Conservation (phyloP, 2,797 vertebrate species). For the Mus caroli region DNA sequence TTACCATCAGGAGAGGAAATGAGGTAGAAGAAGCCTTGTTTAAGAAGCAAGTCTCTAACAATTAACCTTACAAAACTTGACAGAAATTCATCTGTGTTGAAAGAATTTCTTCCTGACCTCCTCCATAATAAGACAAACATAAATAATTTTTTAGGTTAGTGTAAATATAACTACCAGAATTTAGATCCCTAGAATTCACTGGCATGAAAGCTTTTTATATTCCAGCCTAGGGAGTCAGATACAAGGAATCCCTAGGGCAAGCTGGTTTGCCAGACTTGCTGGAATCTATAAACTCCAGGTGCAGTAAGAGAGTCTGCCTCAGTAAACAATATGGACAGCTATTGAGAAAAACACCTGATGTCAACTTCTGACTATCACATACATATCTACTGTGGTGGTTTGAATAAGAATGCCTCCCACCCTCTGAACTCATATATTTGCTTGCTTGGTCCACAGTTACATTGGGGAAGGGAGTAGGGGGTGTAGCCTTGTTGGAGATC, state of each 20-base stretch:
- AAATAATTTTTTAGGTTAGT: not conserved
- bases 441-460: too few relatives aligned
- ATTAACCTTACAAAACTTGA: conserved; percentile 1
- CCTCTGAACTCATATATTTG: not conserved
- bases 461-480: not conserved
- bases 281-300: not conserved
- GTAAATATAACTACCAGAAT: not conserved
- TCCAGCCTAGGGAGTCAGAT: not conserved
- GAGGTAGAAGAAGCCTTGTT: not conserved
- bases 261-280: not conserved
- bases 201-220: not conserved
- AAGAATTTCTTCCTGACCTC: not conserved
- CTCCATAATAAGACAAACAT: not conserved
- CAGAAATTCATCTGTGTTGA: conserved; percentile 11
- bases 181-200: not conserved
- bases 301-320: not conserved
- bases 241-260: not conserved
- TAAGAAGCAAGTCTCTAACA: conserved; percentile 31
- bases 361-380: not conserved
- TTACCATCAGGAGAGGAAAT: not conserved
- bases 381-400: not conserved
- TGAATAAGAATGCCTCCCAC: not conserved
- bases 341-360: not conserved
- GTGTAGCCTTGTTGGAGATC: not conserved
- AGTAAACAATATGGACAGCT: not conserved